Evolutionary conservation across 2,797 vertebrate species (phyloP).

Genomic region (Heterohyrax brucei): DNA sequence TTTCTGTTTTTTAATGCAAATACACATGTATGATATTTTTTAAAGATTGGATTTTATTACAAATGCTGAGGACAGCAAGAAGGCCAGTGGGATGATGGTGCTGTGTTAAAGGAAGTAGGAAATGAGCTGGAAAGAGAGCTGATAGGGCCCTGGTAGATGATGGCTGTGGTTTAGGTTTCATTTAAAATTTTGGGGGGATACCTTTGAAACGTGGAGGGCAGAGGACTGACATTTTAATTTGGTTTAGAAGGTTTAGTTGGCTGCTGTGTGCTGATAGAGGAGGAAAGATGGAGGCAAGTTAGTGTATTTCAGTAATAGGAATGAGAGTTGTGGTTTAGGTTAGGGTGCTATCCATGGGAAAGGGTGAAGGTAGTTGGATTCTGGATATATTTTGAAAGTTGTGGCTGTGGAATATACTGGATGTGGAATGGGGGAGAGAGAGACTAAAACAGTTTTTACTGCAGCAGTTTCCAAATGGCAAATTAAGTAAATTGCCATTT

Average conservation of each 20-base stretch:
- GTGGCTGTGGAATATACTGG: background rate
- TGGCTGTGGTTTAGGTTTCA: constrained; percentile 31
- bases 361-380: no score
- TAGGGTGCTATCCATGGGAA: background rate
- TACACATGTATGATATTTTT: background rate
- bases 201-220: background rate
- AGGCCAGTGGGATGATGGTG: background rate
- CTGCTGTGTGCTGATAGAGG: background rate
- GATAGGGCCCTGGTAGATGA: background rate
- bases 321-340: background rate
- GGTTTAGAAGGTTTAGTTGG: background rate
- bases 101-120: background rate
- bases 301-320: background rate
- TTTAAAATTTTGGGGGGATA: background rate
- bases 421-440: background rate
- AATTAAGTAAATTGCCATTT: background rate
- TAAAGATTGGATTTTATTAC: background rate
- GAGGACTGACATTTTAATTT: background rate
- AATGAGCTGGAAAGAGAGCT: constrained; percentile 9
- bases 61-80: constrained; percentile 11
- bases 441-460: background rate
- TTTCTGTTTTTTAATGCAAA: constrained; percentile 7
- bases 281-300: background rate
- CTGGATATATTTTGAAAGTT: constrained; percentile 5
- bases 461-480: background rate